phyloP scores from a whole-genome alignment of 1,140 invertebrate genomes.

The Drosophila parvula region DNA sequence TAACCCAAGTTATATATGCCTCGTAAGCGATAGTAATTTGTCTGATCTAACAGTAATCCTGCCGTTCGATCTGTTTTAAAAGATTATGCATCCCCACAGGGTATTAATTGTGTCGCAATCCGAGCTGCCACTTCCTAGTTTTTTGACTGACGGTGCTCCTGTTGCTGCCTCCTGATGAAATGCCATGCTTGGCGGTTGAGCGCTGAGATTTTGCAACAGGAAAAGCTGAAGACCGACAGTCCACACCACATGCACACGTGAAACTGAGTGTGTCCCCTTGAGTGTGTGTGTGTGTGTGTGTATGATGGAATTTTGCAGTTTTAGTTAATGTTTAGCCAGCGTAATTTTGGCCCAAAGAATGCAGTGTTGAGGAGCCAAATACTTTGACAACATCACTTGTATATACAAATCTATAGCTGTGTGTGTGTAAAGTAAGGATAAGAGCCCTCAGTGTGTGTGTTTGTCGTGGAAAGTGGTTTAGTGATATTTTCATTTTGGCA shows the following conservation, averaged over 20 bases:
- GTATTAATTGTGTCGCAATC: slow-evolving; percentile 2
- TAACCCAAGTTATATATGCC: no score
- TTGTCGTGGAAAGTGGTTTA: slow-evolving; percentile 33
- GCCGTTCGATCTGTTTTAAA: background rate
- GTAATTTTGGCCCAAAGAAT: slow-evolving; percentile 36
- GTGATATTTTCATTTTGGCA: slow-evolving; percentile 27
- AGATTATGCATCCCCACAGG: background rate
- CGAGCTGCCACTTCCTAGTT: slow-evolving; percentile 6
- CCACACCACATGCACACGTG: slow-evolving; percentile 20
- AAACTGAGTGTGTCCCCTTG: slow-evolving; percentile 6
- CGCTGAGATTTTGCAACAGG: slow-evolving; percentile 60
- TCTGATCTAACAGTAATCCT: background rate
- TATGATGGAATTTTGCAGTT: slow-evolving; percentile 58
- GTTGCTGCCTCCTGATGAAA: slow-evolving; percentile 64
- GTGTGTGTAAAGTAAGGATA: background rate
- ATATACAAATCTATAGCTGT: background rate
- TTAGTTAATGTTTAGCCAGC: slow-evolving; percentile 59
- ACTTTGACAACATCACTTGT: slow-evolving; percentile 34
- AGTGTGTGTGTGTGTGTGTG: slow-evolving; percentile 19
- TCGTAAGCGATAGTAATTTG: no score
- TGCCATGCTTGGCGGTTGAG: slow-evolving; percentile 78
- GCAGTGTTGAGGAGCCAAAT: slow-evolving; percentile 22
- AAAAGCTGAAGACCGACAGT: slow-evolving; percentile 40
- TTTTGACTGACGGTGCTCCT: slow-evolving; percentile 28
- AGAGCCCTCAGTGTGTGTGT: background rate